Evolutionary conservation across 2,888 invertebrate species (phyloP), one percentile per base, ranked within the genome.

Genomic region (Lasioglossum lativentre): DNA sequence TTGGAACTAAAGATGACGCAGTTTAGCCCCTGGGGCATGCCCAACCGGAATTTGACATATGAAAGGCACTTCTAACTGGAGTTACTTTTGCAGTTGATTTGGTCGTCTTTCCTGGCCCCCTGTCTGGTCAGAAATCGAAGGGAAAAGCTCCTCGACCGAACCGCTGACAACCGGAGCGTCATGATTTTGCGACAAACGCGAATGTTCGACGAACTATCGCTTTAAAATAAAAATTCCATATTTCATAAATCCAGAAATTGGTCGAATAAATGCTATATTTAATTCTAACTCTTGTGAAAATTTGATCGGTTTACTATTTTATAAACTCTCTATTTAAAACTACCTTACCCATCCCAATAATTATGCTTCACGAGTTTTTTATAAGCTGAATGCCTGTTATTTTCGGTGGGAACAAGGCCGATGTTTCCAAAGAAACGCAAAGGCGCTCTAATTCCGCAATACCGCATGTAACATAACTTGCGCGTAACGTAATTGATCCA

Each of bases 21-120:
- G 66, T 34, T 34, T 19, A 34, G 27, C 59, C 66, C 34, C 66
- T 10, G 42, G 38, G 71, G 14, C 71, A 38, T 23, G 38, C 19
- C 71, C 40, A 42, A 66, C 34, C 66, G 66, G 66, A 66, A 66
- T 66, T 66, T 66, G 66, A 66, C 66, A 19, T 34, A 66, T 66
- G 66, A 66, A 34, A 66, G 66, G 34, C 66, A 66, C 66, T 66
- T 30, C 66, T 30, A 66, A 66, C 66, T 19, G 66, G 8, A 66
- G 66, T 34, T 66, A 23, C 34, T 66, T 66, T 66, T 34, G 8
- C 66, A 66, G 66, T 66, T 66, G 30, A 66, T 66, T 66, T 34
- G 30, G 14, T 34, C 66, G 34, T 34, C 30, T 66, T 66, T 3
- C 6, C 6, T 30, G 66, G 34, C 2, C 8, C 10, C 19, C 19